Percentiles rank a stretch among this genome's conserved stretches.
Evolutionary conservation across 2,797 vertebrate genomes (phyloP).

Genomic region (Dipus sagitta): DNA sequence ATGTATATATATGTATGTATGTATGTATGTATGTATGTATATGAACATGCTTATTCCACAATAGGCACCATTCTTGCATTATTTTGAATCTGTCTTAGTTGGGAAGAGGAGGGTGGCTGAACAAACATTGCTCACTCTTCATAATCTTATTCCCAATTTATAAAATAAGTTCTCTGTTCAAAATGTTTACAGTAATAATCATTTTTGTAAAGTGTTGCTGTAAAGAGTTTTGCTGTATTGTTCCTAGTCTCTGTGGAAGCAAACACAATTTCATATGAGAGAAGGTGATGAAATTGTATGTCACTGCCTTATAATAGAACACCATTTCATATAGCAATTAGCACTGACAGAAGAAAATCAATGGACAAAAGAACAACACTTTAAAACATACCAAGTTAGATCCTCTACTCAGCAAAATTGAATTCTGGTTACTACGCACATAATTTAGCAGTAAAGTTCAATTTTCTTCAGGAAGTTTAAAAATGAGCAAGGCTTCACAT

Average conservation of each 20-base stretch:
- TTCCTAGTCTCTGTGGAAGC: background rate
- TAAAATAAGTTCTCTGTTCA: background rate
- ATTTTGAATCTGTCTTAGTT: background rate
- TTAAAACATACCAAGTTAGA: background rate
- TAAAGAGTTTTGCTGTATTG: slow-evolving; percentile 12
- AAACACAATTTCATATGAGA: background rate
- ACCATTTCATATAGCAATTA: slow-evolving; percentile 9
- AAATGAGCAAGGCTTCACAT: slow-evolving; percentile 1
- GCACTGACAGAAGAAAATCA: slow-evolving; percentile 6
- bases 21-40: background rate
- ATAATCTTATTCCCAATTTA: background rate
- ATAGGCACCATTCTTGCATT: too few species aligned
- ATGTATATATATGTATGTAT: too few species aligned
- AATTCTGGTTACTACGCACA: slow-evolving; percentile 12
- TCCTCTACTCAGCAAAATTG: slow-evolving; percentile 36
- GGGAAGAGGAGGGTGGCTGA: background rate
- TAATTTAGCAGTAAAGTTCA: background rate
- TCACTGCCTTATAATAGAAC: background rate
- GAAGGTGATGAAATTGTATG: slow-evolving; percentile 6
- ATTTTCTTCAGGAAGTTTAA: background rate
- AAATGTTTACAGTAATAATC: background rate
- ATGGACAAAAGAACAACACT: background rate
- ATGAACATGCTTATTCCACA: background rate
- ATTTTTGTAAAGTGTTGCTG: background rate
- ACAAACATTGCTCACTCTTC: slow-evolving; percentile 1